phyloP scores from a whole-genome alignment of 2,888 invertebrate genomes.

The Cataglyphis cursor region DNA sequence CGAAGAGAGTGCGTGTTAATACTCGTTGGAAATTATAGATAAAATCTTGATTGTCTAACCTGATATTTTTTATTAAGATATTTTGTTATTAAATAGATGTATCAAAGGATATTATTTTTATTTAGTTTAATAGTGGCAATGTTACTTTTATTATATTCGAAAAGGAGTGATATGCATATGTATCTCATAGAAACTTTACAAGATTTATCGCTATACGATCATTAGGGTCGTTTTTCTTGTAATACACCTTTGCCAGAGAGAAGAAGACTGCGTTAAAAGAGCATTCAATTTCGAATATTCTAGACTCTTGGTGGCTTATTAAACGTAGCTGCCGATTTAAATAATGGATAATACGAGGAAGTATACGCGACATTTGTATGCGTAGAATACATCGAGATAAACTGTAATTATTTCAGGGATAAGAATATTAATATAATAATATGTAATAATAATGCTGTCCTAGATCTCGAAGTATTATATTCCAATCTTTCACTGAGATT shows the following conservation, averaged over 20 bases:
- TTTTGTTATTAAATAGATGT: conserved; percentile 21
- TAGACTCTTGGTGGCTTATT: neutral
- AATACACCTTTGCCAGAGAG: conserved; percentile 26
- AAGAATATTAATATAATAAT: conserved; percentile 16
- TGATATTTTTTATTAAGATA: conserved; percentile 46
- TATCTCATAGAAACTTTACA: conserved; percentile 28
- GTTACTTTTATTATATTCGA: conserved; percentile 51
- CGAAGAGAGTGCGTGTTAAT: conserved; percentile 5
- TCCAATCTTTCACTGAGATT: neutral
- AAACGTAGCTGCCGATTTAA: neutral
- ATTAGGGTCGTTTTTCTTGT: neutral
- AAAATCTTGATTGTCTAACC: conserved; percentile 41
- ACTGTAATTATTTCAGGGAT: neutral
- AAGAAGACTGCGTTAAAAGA: neutral
- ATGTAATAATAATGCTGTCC: neutral
- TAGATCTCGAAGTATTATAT: conserved; percentile 5
- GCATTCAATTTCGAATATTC: conserved; percentile 47
- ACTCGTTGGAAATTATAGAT: conserved; percentile 5
- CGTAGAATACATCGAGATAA: conserved; percentile 23
- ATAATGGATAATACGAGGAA: neutral
- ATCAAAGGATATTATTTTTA: conserved; percentile 40
- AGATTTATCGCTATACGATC: conserved; percentile 4
- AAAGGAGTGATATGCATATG: conserved; percentile 46
- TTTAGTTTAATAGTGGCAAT: conserved; percentile 31
- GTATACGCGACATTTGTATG: neutral